Conservation (phyloP, 1,140 invertebrate genomes). For the Tribolium castaneum region DNA sequence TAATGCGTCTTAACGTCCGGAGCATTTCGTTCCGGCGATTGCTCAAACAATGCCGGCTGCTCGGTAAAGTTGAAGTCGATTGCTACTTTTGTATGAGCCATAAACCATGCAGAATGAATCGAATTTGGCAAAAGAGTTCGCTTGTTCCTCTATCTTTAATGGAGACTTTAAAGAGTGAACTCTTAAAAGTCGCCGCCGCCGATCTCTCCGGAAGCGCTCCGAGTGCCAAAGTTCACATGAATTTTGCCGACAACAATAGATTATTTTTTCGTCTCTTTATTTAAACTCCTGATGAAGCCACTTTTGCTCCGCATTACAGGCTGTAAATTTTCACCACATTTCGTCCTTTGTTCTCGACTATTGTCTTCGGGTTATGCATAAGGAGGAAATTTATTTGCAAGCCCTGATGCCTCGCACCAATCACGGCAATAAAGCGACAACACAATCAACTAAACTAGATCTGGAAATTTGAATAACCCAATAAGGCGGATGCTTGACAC, state of each 20-base stretch:
- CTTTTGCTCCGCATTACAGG: slow-evolving; percentile 34
- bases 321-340: slow-evolving; percentile 30
- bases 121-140: slow-evolving; percentile 44
- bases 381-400: slow-evolving; percentile 26
- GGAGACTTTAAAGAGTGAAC: slow-evolving; percentile 38
- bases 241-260: slow-evolving; percentile 51
- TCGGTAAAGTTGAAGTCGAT: slow-evolving; percentile 6
- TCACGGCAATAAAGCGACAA: slow-evolving; percentile 28
- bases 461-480: slow-evolving; percentile 56
- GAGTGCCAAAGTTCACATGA: slow-evolving; percentile 50
- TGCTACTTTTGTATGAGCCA: slow-evolving; percentile 41
- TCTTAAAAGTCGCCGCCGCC: slow-evolving; percentile 38
- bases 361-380: slow-evolving; percentile 26
- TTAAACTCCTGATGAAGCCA: slow-evolving; percentile 27
- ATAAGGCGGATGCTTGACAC: slow-evolving; percentile 43
- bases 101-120: slow-evolving; percentile 44
- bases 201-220: slow-evolving; percentile 45
- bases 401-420: slow-evolving; percentile 3
- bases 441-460: slow-evolving; percentile 50
- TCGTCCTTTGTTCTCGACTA: slow-evolving; percentile 13
- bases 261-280: slow-evolving; percentile 44
- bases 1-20: slow-evolving; percentile 46
- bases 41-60: slow-evolving; percentile 44
- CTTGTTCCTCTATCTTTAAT: slow-evolving; percentile 41
- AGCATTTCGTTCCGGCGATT: slow-evolving; percentile 43